Conservation (phyloP, 1,140 invertebrate genomes). For the Homalodisca vitripennis region DNA sequence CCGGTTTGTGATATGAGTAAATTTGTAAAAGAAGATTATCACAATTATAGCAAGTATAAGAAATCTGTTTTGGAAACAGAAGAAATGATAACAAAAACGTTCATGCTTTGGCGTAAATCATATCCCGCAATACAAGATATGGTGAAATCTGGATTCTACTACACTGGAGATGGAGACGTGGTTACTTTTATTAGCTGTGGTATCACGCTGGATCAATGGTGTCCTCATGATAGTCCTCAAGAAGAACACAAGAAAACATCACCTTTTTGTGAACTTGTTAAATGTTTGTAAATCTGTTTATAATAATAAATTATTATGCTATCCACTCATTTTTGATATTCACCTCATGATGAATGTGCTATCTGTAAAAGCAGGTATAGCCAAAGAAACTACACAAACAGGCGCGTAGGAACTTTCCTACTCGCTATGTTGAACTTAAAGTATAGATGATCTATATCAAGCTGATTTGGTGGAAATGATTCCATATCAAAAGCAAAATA, state of each 20-base stretch:
- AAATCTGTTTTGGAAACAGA: neutral
- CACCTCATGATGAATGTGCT: neutral
- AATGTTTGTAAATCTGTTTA: neutral
- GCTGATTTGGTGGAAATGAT: conserved; percentile 43
- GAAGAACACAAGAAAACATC: conserved; percentile 17
- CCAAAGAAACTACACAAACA: conserved; percentile 37
- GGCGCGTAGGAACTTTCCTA: conserved; percentile 35
- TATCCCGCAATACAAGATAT: conserved; percentile 26
- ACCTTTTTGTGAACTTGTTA: conserved; percentile 26
- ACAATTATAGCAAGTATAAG: neutral
- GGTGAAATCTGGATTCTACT: conserved; percentile 24
- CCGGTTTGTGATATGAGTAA: neutral
- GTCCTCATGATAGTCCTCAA: neutral
- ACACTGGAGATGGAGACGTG: conserved; percentile 20
- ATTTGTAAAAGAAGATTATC: neutral
- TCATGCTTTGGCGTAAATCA: neutral
- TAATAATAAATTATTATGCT: conserved; percentile 3
- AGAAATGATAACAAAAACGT: conserved; percentile 7
- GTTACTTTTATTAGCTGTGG: conserved; percentile 2
- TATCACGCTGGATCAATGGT: conserved; percentile 4
- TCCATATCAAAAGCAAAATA: conserved; percentile 45
- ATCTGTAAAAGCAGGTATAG: conserved; percentile 18
- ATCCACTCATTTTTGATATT: neutral
- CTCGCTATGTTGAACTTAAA: conserved; percentile 31
- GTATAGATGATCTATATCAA: conserved; percentile 35